Conservation (phyloP, 92 coral and sea anemone species). For the Porites rus region DNA sequence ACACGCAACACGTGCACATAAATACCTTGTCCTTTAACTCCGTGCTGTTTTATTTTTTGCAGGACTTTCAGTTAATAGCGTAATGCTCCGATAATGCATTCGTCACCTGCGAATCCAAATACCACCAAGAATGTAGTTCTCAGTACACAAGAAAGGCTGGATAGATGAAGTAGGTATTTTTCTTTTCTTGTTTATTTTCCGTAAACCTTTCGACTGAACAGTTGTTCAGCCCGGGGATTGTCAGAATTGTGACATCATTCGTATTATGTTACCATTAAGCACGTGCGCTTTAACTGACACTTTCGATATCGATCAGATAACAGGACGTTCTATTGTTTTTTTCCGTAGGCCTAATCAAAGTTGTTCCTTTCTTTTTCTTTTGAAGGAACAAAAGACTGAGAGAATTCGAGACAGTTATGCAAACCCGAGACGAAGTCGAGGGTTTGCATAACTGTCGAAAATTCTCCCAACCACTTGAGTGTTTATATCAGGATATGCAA, state of each 20-base stretch:
- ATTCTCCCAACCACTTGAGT: too few species aligned
- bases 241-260: neutral
- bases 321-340: too few species aligned
- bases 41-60: conserved; percentile 14
- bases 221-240: neutral
- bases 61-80: conserved; percentile 23
- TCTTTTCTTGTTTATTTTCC: too few species aligned
- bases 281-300: neutral
- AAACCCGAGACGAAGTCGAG: too few species aligned
- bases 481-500: too few species aligned
- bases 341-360: neutral
- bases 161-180: neutral
- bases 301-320: neutral
- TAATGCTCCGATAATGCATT: conserved; percentile 23
- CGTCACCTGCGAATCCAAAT: conserved; percentile 28
- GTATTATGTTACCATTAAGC: neutral
- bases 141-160: conserved; percentile 27
- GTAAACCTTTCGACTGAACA: neutral
- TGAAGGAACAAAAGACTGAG: neutral
- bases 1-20: neutral
- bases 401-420: too few species aligned
- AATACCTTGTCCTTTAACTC: neutral
- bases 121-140: neutral
- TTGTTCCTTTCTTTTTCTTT: neutral
- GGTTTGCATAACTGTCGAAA: too few species aligned